Conservation (phyloP, 2,888 invertebrate species). For the Luffia ferchaultella region DNA sequence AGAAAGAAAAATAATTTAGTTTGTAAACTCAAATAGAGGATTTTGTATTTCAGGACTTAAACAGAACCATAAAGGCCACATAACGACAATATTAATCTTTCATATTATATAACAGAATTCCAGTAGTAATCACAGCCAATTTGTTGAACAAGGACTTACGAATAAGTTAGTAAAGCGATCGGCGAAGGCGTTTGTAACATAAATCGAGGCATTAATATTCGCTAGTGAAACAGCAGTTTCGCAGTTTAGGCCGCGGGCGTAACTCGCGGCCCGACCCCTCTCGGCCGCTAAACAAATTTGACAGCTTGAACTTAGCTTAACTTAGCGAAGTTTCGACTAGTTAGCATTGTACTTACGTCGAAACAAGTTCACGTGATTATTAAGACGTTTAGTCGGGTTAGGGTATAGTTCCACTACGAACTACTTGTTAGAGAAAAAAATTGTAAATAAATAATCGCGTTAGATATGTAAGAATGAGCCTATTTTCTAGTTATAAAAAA, state of each 20-base stretch:
- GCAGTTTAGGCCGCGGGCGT: slow-evolving; percentile 6
- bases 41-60: no score
- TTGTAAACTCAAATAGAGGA: no score
- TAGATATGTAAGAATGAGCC: no score
- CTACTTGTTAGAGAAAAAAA: no score
- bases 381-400: slow-evolving; percentile 56
- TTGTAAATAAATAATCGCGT: no score
- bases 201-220: slow-evolving; percentile 59
- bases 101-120: no score
- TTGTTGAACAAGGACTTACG: not conserved
- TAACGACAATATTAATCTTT: no score
- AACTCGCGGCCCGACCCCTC: slow-evolving; percentile 30
- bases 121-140: not conserved
- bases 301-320: slow-evolving; percentile 50
- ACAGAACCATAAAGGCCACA: no score
- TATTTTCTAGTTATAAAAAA: no score
- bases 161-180: not conserved
- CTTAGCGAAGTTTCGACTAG: slow-evolving; percentile 41
- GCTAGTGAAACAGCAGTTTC: slow-evolving; percentile 57
- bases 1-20: no score
- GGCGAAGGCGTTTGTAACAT: slow-evolving; percentile 21
- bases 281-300: slow-evolving; percentile 64
- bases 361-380: slow-evolving; percentile 58
- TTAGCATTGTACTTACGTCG: slow-evolving; percentile 56
- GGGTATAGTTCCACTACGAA: slow-evolving; percentile 9